phyloP scores from a whole-genome alignment of 2,113 vertebrate genomes.

The Eptatretus burgeri region DNA sequence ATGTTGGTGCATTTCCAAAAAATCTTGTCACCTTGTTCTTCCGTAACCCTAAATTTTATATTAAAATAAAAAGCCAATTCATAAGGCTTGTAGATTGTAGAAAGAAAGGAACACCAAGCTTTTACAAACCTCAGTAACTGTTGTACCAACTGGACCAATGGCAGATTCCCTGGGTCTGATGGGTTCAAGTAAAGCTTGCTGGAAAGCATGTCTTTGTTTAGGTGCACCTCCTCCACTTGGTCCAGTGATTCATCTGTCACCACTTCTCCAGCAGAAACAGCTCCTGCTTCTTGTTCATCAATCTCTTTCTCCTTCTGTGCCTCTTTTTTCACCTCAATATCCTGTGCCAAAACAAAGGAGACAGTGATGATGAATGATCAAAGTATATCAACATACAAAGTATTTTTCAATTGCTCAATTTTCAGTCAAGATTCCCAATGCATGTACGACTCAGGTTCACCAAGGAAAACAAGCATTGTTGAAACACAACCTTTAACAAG shows the following conservation, averaged over 20 bases:
- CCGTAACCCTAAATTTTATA: too few species aligned
- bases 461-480: too few species aligned
- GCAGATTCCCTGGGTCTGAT: conserved; percentile 62
- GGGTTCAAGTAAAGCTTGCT: conserved; percentile 69
- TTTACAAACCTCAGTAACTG: conserved; percentile 48
- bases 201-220: conserved; percentile 94
- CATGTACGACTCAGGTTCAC: too few species aligned
- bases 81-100: too few species aligned
- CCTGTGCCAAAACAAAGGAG: conserved; percentile 19
- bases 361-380: too few species aligned
- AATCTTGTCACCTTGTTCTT: too few species aligned
- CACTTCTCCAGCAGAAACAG: conserved; percentile 19
- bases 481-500: too few species aligned
- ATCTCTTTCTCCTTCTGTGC: conserved; percentile 97
- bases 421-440: too few species aligned
- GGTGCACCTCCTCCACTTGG: conserved; percentile 44
- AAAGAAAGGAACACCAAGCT: not conserved
- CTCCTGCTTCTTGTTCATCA: conserved; percentile 73
- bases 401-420: too few species aligned
- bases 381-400: too few species aligned
- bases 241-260: conserved; percentile 22
- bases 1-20: too few species aligned
- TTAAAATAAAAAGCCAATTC: too few species aligned
- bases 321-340: conserved; percentile 92
- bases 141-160: conserved; percentile 75